Percentiles rank a stretch among this genome's conserved stretches.
Evolutionary conservation across 2,113 vertebrate species (phyloP).

Genomic region (Eleginops maclovinus): DNA sequence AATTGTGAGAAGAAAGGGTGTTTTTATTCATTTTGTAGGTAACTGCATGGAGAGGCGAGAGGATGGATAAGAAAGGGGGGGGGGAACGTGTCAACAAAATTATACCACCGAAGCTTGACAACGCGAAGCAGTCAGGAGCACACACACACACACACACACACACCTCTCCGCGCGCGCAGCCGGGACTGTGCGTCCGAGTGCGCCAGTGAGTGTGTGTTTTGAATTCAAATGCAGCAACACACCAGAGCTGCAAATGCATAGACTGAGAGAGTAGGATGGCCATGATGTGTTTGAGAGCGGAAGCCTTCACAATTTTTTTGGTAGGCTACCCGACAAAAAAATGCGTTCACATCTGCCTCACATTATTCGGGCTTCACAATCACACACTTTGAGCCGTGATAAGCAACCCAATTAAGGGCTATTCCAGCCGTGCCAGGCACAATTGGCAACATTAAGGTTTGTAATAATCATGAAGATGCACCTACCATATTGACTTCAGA

Average conservation of each 20-base stretch:
- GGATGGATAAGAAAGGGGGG: not conserved
- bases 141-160: slow-evolving; percentile 10
- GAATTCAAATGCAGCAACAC: slow-evolving; percentile 86
- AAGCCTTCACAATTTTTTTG: slow-evolving; percentile 29
- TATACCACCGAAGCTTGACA: slow-evolving; percentile 62
- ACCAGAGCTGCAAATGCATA: slow-evolving; percentile 79
- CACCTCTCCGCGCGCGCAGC: slow-evolving; percentile 59
- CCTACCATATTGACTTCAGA: slow-evolving; percentile 99
- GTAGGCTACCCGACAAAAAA: slow-evolving; percentile 13
- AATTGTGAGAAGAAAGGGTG: slow-evolving; percentile 7
- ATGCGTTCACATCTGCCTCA: slow-evolving; percentile 28
- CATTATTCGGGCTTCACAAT: slow-evolving; percentile 4
- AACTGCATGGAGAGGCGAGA: slow-evolving; percentile 13
- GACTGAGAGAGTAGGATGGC: slow-evolving; percentile 69
- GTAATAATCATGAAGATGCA: slow-evolving; percentile 66
- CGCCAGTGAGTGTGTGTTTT: slow-evolving; percentile 84
- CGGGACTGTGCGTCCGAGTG: slow-evolving; percentile 76
- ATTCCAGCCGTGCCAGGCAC: slow-evolving; percentile 45
- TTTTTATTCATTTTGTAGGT: slow-evolving; percentile 30
- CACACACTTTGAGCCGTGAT: slow-evolving; percentile 35
- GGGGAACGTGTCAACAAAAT: slow-evolving; percentile 60
- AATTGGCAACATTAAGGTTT: slow-evolving; percentile 30
- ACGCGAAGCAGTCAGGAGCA: slow-evolving; percentile 55
- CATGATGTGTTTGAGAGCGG: slow-evolving; percentile 69
- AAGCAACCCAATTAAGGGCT: slow-evolving; percentile 51